These are phyloP conservation scores for Lindbergichthys nudifrons DNA, from an alignment of 2,797 vertebrate species.

Conservation along the genomic window DNA sequence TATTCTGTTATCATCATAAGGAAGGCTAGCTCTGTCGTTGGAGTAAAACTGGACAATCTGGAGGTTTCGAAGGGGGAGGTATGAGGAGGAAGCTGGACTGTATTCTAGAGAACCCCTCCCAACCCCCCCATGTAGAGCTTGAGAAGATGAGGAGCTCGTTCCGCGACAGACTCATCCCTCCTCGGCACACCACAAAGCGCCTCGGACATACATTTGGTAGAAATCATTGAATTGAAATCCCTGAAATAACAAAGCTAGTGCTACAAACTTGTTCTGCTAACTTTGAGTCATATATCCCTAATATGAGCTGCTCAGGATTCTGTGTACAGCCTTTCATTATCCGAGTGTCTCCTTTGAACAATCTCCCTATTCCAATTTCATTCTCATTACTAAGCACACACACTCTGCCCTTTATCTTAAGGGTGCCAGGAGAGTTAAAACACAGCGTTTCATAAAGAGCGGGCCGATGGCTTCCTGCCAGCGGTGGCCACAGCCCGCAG, in stretches of 20 bases:
- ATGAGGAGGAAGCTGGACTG: no score
- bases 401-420: constrained; percentile 72
- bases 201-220: background rate
- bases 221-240: constrained; percentile 22
- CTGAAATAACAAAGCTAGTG: background rate
- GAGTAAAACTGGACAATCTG: no score
- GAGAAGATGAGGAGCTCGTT: no score
- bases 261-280: background rate
- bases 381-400: constrained; percentile 68
- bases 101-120: no score
- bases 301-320: constrained; percentile 21
- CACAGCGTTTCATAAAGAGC: constrained; percentile 68
- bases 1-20: no score
- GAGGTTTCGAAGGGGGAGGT: no score
- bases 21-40: no score
- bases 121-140: no score
- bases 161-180: no score
- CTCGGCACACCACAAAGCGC: no score
- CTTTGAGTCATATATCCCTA: background rate
- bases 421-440: constrained; percentile 66
- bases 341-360: constrained; percentile 64
- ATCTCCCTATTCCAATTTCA: constrained; percentile 66
- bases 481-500: constrained; percentile 57
- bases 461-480: constrained; percentile 67
- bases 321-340: constrained; percentile 54